Percentiles rank a stretch among this genome's conserved stretches.
These are phyloP conservation scores for Catalaphyllia jardinei DNA, from an alignment of 64 coral and sea anemone species.

Conservation along the genomic window DNA sequence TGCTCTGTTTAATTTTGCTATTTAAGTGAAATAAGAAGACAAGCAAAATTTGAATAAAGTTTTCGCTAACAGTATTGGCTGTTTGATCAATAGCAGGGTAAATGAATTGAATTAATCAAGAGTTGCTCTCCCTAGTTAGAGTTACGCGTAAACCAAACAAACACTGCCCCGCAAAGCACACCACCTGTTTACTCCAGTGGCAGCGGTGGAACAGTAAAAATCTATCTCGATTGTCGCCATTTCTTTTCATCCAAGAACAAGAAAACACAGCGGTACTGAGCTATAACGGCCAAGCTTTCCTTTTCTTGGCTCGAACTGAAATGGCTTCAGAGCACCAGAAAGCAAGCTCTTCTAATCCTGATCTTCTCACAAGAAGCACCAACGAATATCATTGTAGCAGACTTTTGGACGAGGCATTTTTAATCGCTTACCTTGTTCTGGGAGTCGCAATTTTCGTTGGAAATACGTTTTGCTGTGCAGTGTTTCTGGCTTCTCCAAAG, in stretches of 20 bases:
- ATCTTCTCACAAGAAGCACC: too few species aligned
- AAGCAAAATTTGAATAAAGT: not conserved
- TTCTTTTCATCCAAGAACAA: too few species aligned
- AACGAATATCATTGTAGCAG: not conserved
- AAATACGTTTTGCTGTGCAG: slow-evolving; percentile 32
- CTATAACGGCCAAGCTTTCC: too few species aligned
- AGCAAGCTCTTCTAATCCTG: not conserved
- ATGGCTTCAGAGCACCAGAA: not conserved
- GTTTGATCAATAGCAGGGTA: not conserved
- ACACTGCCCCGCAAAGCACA: not conserved
- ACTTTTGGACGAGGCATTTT: slow-evolving; percentile 42
- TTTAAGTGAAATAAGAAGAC: not conserved
- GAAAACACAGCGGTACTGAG: too few species aligned
- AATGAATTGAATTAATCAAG: not conserved
- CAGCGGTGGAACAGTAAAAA: too few species aligned
- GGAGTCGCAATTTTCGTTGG: slow-evolving; percentile 52
- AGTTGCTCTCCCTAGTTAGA: not conserved
- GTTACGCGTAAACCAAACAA: not conserved
- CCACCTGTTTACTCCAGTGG: not conserved
- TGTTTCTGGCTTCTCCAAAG: slow-evolving; percentile 30
- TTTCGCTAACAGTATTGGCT: not conserved
- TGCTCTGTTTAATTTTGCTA: not conserved
- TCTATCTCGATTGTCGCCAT: too few species aligned
- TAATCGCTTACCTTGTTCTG: slow-evolving; percentile 15
- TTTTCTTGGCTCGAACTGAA: not conserved